Evolutionary conservation across 2,797 vertebrate species (phyloP).

Genomic region (Enteromius anoplus): DNA sequence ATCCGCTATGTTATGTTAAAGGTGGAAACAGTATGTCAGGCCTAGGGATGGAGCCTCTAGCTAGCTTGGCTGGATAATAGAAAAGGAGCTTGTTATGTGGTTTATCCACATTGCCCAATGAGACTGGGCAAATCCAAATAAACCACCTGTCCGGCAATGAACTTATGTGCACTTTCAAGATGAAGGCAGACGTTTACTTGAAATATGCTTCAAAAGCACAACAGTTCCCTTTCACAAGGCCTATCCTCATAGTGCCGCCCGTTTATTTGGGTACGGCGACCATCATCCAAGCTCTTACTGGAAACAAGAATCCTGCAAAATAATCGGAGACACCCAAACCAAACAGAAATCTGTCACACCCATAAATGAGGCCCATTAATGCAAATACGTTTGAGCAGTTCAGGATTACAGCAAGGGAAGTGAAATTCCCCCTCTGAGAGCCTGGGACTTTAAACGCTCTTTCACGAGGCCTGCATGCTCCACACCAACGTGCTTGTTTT

Average conservation of each 20-base stretch:
- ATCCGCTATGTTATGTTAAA: not conserved
- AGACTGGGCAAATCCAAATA: slow-evolving; percentile 52
- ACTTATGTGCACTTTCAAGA: slow-evolving; percentile 30
- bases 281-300: slow-evolving; percentile 51
- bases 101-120: slow-evolving; percentile 22
- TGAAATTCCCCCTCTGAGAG: slow-evolving; percentile 47
- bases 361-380: slow-evolving; percentile 53
- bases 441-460: slow-evolving; percentile 43
- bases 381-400: slow-evolving; percentile 53
- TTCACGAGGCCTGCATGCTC: slow-evolving; percentile 27
- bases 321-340: slow-evolving; percentile 50
- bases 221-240: slow-evolving; percentile 51
- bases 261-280: slow-evolving; percentile 56
- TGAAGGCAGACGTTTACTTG: slow-evolving; percentile 33
- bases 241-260: slow-evolving; percentile 12
- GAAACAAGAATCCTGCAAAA: slow-evolving; percentile 52
- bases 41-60: not conserved
- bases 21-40: not conserved
- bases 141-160: slow-evolving; percentile 46
- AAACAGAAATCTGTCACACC: slow-evolving; percentile 57
- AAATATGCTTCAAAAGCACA: slow-evolving; percentile 43
- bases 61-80: slow-evolving; percentile 50
- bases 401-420: slow-evolving; percentile 39
- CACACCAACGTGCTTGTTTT: slow-evolving; percentile 50
- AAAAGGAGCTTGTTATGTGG: slow-evolving; percentile 16